Conservation (phyloP, 2,113 vertebrate species). For the human region GRCh38 chr14:26591501-26592000, state of each 20-base stretch:
- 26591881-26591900: constrained; percentile 39
- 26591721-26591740: neutral
- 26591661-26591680: neutral
- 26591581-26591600: neutral
- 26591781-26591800: neutral
- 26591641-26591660: neutral
- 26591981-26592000: constrained; percentile 27
- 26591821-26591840: neutral
- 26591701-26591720: constrained; percentile 22
- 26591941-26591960: constrained; percentile 22
- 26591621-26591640: constrained; percentile 11
- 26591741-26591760: constrained; percentile 40
- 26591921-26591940: neutral
- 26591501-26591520: neutral
- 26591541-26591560: constrained; percentile 21
- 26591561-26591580: neutral
- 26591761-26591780: constrained; percentile 42
- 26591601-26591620: constrained; percentile 32
- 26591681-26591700: constrained; percentile 12
- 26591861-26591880: neutral
- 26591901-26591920: neutral
- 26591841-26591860: constrained; percentile 7
- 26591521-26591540: constrained; percentile 33
- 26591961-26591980: neutral
- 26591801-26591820: neutral